Conservation (phyloP, 2,797 vertebrate species). For the Pangasius sanitwongsei region DNA sequence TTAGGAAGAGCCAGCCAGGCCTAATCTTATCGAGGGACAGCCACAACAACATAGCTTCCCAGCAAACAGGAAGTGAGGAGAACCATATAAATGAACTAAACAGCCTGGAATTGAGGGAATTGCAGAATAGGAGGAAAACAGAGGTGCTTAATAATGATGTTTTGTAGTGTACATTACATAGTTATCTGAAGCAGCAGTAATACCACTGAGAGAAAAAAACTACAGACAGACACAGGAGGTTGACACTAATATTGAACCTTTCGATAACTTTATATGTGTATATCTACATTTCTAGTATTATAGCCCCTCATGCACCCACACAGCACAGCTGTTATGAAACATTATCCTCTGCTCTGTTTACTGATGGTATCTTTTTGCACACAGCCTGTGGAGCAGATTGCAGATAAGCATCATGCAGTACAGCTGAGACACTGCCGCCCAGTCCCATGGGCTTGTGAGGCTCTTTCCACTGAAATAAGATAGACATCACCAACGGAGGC, state of each 20-base stretch:
- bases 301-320: not conserved
- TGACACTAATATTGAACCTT: not conserved
- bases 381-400: not conserved
- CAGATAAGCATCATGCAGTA: slow-evolving; percentile 24
- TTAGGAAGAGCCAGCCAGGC: slow-evolving; percentile 65
- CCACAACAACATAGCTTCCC: slow-evolving; percentile 35
- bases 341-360: slow-evolving; percentile 38
- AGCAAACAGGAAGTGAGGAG: slow-evolving; percentile 45
- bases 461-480: slow-evolving; percentile 25
- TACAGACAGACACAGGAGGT: not conserved
- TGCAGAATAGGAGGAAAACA: slow-evolving; percentile 18
- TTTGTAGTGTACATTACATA: not conserved
- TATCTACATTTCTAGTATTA: not conserved
- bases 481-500: not conserved
- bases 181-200: not conserved
- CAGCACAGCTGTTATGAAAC: slow-evolving; percentile 26
- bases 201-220: not conserved
- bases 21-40: slow-evolving; percentile 63
- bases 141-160: not conserved
- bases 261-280: not conserved
- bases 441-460: slow-evolving; percentile 24
- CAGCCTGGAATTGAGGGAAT: not conserved
- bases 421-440: slow-evolving; percentile 13
- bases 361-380: slow-evolving; percentile 31
- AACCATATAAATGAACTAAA: slow-evolving; percentile 32